Evolutionary conservation across 2,113 vertebrate species (phyloP), one percentile per base, ranked within the genome.

Genomic region (Indicator indicator): DNA sequence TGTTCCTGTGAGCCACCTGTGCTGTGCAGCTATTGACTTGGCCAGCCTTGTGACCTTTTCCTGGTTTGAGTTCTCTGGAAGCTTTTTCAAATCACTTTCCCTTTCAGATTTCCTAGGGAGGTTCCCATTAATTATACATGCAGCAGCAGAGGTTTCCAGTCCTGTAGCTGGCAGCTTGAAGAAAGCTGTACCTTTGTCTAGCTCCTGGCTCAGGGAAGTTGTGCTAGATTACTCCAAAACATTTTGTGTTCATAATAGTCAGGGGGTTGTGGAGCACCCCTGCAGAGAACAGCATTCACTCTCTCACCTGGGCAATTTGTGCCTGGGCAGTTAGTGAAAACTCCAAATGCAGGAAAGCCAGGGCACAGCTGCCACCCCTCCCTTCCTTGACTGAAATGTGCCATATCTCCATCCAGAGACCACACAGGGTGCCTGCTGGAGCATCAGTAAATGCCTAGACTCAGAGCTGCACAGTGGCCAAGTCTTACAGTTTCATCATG

Each of bases 41-140:
- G 54, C 50, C 60, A 42, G n/a, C 38, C 63, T 54, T 78, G 23
- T 21, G 33, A 26, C 17, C 38, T 78, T 86, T 96, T 94, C 83
- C 83, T 93, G 73, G 68, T 90, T 40, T 36, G 54, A 86, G 17
- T 78, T 81, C 62, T 84, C 36, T 15, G 28, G 86, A 76, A 38
- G 42, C 72, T 27, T 92, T 86, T 90, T 83, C 21, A 83, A 92
- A 65, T 78, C 50, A 72, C 86, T 88, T 94, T 91, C 64, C 40
- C 67, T 87, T 87, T 93, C 77, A 82, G 71, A 89, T 82, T 87
- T 97, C 46, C 13, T 32, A 27, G 52, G 36, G 67, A 75, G 36
- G 92, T 95, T 89, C 27, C 70, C 1, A 0, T 86, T 89, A 88
- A 69, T 95, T 92, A 50, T 76, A 79, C 93, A 91, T 79, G 36